Evolutionary conservation across 2,113 vertebrate species (phyloP), one percentile per base, ranked within the genome.

Genomic region (Balaenoptera acutorostrata): DNA sequence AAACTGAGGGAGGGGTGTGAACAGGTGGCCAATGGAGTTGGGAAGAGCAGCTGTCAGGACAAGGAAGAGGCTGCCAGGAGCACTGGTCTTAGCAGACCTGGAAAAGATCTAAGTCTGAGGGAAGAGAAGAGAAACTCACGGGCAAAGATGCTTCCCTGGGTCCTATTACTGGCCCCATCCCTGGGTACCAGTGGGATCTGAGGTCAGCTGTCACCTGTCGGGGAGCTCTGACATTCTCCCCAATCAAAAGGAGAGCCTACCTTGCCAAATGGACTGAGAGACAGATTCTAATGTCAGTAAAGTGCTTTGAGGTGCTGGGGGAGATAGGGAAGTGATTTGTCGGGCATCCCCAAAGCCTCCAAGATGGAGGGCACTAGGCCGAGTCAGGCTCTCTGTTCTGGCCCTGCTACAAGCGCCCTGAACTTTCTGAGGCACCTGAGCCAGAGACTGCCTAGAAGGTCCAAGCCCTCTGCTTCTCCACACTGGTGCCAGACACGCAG

Each of bases 251-350:
- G 55, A 80, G 9, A 95, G 29, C 36, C 36, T 36, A 49, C 36
- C 36, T 84, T 77, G 15, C 64, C 89, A 74, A 68, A 57, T 14
- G 41, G 85, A 39, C 41, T 8, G 3, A 64, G 14, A 91, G 25
- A 61, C 27, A 59, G 31, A 92, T 52, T 88, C 41, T 64, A 31
- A 71, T 18, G 82, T 96, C 86, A 87, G 78, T 52, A 64, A 93
- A 90, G 96, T 88, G 89, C 96, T 97, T 83, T 93, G 93, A 97
- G 74, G 83, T 61, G 12, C 64, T n/a, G n/a, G 13, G 23, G 74
- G 23, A 80, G 12, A 49, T 9, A 25, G n/a, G 77, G 41, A 52
- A 57, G 39, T 25, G 21, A 69, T 77, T 49, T n/a, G 21, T 36
- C 10, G 3, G n/a, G 49, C 21, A 39, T 44, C 17, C 80, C 74